These are phyloP conservation scores for Phthorimaea operculella DNA, from an alignment of 1,140 invertebrate genomes.

Conservation along the genomic window DNA sequence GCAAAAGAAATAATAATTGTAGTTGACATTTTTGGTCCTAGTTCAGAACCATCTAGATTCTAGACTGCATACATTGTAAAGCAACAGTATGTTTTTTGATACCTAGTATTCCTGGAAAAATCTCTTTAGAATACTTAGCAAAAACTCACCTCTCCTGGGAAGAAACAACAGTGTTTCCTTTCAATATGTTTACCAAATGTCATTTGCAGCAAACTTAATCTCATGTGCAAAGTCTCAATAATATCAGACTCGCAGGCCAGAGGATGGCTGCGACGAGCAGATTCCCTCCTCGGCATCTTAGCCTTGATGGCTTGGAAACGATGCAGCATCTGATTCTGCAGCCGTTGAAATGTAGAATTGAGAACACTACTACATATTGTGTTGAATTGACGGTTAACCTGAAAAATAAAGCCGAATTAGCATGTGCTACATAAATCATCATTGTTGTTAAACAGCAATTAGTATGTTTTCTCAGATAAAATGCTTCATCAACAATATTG, in stretches of 20 bases:
- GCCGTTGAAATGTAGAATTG: constrained; percentile 83
- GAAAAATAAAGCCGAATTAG: constrained; percentile 24
- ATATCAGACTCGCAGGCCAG: constrained; percentile 89
- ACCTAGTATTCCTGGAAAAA: too few species aligned
- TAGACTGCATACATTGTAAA: too few species aligned
- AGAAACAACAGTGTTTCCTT: constrained; percentile 89
- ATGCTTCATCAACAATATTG: too few species aligned
- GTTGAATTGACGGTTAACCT: constrained; percentile 85
- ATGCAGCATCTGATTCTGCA: constrained; percentile 82
- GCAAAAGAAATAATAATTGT: too few species aligned
- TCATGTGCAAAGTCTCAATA: constrained; percentile 89
- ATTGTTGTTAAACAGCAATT: too few species aligned
- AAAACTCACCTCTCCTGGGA: constrained; percentile 82
- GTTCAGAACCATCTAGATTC: too few species aligned
- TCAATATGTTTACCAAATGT: constrained; percentile 93
- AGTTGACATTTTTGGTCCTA: too few species aligned
- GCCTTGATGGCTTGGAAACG: constrained; percentile 86
- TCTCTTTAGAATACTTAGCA: too few species aligned
- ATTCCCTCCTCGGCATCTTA: constrained; percentile 90
- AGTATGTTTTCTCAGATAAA: too few species aligned
- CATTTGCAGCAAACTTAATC: constrained; percentile 87
- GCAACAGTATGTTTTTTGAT: too few species aligned
- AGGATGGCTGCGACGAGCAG: constrained; percentile 84
- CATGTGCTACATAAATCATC: too few species aligned
- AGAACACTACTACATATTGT: constrained; percentile 79